Conservation (phyloP, 2,797 vertebrate species). For the Poeciliopsis gracilis region DNA sequence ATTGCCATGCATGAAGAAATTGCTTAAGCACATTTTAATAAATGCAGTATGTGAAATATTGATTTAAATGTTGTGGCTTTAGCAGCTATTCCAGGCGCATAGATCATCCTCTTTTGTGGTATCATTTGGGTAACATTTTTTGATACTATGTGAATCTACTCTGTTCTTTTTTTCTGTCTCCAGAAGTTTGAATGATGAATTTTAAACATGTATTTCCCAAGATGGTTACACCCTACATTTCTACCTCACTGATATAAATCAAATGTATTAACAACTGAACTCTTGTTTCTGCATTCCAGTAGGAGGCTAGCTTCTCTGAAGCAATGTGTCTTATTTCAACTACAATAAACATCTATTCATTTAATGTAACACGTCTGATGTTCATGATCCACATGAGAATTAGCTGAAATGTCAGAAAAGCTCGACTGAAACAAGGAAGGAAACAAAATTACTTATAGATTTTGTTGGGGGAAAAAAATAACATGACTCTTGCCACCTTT, state of each 20-base stretch:
- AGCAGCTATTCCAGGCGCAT: conserved; percentile 77
- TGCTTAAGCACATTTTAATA: conserved; percentile 93
- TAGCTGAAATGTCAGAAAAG: background rate
- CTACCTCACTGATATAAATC: conserved; percentile 76
- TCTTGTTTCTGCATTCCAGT: conserved; percentile 69
- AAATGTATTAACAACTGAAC: conserved; percentile 64
- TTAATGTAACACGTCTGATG: conserved; percentile 37
- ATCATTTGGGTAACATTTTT: conserved; percentile 44
- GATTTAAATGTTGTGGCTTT: conserved; percentile 89
- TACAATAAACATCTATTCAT: conserved; percentile 72
- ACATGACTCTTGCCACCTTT: background rate
- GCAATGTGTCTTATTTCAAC: conserved; percentile 49
- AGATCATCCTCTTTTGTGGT: conserved; percentile 55
- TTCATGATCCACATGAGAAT: conserved; percentile 13
- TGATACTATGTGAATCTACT: conserved; percentile 55
- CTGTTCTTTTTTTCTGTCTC: conserved; percentile 48
- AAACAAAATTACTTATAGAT: background rate
- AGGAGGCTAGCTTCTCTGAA: conserved; percentile 55
- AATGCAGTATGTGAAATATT: conserved; percentile 88
- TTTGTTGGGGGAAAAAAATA: background rate
- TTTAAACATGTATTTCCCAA: conserved; percentile 45
- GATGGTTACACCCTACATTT: conserved; percentile 72
- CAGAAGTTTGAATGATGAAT: conserved; percentile 39
- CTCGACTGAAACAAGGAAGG: background rate
- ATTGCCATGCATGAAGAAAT: conserved; percentile 91